These are phyloP conservation scores for Phania funesta DNA, from an alignment of 2,888 invertebrate genomes.

Conservation along the genomic window DNA sequence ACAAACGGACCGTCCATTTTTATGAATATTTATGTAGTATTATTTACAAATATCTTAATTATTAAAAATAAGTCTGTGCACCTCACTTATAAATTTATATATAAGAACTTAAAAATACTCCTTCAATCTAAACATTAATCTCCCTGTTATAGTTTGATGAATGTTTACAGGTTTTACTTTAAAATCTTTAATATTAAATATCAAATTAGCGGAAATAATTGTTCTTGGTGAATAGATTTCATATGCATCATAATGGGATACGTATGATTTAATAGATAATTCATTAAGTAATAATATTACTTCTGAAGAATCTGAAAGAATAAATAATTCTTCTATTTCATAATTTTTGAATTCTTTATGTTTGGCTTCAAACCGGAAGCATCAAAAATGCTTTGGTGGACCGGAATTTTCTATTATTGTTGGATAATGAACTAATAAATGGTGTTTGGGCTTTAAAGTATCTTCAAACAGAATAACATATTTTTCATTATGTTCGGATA, in stretches of 20 bases:
- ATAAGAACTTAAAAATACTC: background rate
- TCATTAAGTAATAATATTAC: background rate
- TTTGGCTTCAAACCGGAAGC: conserved; percentile 62
- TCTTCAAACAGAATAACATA: conserved; percentile 23
- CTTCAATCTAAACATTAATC: background rate
- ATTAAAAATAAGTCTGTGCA: too few relatives aligned
- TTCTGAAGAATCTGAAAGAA: background rate
- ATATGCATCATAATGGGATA: conserved; percentile 17
- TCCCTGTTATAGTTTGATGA: conserved; percentile 1
- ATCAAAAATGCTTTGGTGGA: conserved; percentile 67
- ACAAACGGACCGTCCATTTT: background rate
- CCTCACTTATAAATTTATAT: background rate
- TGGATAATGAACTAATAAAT: conserved; percentile 70
- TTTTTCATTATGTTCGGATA: too few relatives aligned
- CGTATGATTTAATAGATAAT: background rate
- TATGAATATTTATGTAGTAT: too few relatives aligned
- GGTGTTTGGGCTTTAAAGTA: conserved; percentile 70
- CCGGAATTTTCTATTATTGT: conserved; percentile 67
- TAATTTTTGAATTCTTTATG: background rate
- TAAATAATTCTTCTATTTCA: background rate
- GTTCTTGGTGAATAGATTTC: conserved; percentile 15
- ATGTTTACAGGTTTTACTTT: conserved; percentile 11
- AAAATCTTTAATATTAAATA: conserved; percentile 14
- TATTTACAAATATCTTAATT: background rate
- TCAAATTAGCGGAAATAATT: background rate